phyloP scores from a whole-genome alignment of 2,113 vertebrate genomes.

The Euleptes europaea region DNA sequence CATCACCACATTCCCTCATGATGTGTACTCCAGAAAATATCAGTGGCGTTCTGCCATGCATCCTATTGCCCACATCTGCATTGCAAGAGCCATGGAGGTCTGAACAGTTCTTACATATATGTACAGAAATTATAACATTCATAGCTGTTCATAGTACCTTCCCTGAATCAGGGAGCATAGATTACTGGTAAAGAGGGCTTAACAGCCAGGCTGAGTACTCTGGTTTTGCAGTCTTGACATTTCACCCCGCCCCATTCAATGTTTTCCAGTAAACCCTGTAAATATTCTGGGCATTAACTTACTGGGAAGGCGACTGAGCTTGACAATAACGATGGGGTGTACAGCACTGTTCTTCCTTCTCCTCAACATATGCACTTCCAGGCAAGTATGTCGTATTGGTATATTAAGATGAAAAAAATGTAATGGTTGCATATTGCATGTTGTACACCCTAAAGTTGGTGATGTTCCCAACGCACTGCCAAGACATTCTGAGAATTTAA shows the following conservation, averaged over 20 bases:
- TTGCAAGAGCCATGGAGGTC: not conserved
- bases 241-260: not conserved
- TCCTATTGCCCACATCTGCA: no score
- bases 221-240: not conserved
- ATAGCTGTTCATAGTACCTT: not conserved
- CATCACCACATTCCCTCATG: not conserved
- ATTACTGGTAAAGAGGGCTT: rapidly evolving
- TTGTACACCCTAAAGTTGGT: not conserved
- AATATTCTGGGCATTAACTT: constrained; percentile 88
- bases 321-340: constrained; percentile 83
- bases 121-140: not conserved
- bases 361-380: constrained; percentile 88
- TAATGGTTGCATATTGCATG: rapidly evolving
- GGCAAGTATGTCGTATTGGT: constrained; percentile 69
- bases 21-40: not conserved
- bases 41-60: not conserved
- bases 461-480: not conserved
- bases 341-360: constrained; percentile 88
- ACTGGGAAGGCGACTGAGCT: constrained; percentile 81
- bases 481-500: not conserved
- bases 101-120: not conserved
- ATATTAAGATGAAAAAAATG: rapidly evolving
- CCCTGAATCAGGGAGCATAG: not conserved
- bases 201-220: no score
- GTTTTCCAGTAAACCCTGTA: constrained; percentile 85